These are phyloP conservation scores for Eilema caniola DNA, from an alignment of 2,888 invertebrate genomes.

Conservation along the genomic window DNA sequence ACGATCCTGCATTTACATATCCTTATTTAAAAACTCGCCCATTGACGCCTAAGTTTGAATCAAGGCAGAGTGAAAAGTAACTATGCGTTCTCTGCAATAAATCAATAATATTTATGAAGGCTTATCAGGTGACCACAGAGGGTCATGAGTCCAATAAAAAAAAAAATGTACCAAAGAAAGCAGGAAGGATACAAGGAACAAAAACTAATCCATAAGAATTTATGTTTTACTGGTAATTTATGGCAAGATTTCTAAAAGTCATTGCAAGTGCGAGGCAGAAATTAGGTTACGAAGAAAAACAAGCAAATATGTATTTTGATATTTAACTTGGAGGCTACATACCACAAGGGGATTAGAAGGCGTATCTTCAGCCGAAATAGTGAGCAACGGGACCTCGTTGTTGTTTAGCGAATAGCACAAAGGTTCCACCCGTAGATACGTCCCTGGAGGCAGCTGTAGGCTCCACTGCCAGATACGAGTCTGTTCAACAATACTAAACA, in stretches of 20 bases:
- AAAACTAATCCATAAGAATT: constrained; percentile 12
- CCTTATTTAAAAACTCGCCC: background rate
- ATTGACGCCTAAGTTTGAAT: background rate
- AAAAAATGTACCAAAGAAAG: background rate
- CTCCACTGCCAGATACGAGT: constrained; percentile 89
- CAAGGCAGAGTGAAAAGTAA: no score
- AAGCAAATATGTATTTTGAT: constrained; percentile 19
- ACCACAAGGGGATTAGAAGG: constrained; percentile 86
- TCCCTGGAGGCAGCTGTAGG: constrained; percentile 74
- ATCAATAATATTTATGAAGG: background rate
- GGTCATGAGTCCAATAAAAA: background rate
- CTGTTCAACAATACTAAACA: constrained; percentile 66
- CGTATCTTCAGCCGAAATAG: constrained; percentile 89
- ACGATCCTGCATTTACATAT: constrained; percentile 82
- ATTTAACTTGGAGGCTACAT: constrained; percentile 33
- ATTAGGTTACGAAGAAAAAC: constrained; percentile 32
- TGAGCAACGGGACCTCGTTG: constrained; percentile 92
- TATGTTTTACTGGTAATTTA: constrained; percentile 5
- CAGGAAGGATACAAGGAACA: background rate
- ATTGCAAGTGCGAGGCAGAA: constrained; percentile 19
- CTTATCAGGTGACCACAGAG: background rate
- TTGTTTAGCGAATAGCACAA: constrained; percentile 91
- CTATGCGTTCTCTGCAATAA: background rate
- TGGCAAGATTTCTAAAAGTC: constrained; percentile 15
- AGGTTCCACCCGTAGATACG: constrained; percentile 89